Percentiles rank a stretch among this genome's conserved stretches.
Conservation (phyloP, 2,113 vertebrate species). For the Barnardius zonarius region DNA sequence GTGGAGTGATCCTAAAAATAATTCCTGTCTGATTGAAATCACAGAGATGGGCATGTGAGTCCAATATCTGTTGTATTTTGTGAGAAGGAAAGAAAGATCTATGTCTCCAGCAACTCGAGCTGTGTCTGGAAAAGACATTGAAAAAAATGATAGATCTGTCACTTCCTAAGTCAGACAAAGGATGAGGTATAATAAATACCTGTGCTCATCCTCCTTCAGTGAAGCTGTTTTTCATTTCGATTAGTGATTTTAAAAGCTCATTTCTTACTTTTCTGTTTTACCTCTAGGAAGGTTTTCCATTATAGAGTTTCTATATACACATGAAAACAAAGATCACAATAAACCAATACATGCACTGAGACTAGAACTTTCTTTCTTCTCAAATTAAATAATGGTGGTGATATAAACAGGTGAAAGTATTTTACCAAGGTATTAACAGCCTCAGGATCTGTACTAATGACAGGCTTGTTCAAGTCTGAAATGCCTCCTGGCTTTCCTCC, state of each 20-base stretch:
- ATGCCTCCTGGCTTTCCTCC: constrained; percentile 22
- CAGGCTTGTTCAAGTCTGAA: constrained; percentile 18
- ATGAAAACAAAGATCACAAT: constrained; percentile 2
- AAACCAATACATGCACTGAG: constrained; percentile 3
- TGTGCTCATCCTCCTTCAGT: background rate
- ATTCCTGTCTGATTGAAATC: background rate
- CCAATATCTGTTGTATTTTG: background rate
- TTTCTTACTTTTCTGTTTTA: constrained; percentile 47
- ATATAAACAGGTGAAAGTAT: constrained; percentile 20
- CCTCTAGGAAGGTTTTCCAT: constrained; percentile 21
- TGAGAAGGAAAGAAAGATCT: background rate
- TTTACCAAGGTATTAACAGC: background rate
- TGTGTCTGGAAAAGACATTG: background rate
- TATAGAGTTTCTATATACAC: constrained; percentile 15
- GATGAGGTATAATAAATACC: constrained; percentile 25
- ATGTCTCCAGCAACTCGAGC: background rate
- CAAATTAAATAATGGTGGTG: background rate
- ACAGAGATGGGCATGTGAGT: background rate
- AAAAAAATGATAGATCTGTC: constrained; percentile 1
- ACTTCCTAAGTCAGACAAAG: background rate
- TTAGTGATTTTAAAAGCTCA: constrained; percentile 34
- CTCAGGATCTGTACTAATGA: constrained; percentile 30
- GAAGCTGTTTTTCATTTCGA: constrained; percentile 53
- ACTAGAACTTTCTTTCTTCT: constrained; percentile 12
- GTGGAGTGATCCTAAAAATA: background rate